These are phyloP conservation scores for Spinibarbus caldwelli DNA, from an alignment of 2,797 vertebrate species.

Conservation along the genomic window DNA sequence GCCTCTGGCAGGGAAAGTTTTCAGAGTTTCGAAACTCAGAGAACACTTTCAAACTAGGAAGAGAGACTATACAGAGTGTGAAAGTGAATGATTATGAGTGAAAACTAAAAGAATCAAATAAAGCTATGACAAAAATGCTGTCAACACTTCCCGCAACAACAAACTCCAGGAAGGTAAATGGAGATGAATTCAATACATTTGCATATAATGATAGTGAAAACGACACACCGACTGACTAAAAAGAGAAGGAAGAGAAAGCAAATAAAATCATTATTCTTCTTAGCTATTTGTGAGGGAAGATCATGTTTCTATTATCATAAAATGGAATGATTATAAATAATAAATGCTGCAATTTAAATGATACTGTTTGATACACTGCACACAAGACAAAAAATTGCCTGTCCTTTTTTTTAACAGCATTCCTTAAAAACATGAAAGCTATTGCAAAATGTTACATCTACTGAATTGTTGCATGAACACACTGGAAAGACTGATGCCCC, in stretches of 20 bases:
- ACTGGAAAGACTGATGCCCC: slow-evolving; percentile 43
- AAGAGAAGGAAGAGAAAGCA: slow-evolving; percentile 4
- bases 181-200: neutral
- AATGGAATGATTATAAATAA: slow-evolving; percentile 44
- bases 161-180: neutral
- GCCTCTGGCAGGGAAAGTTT: slow-evolving; percentile 53
- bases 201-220: slow-evolving; percentile 26
- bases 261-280: slow-evolving; percentile 34
- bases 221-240: slow-evolving; percentile 5
- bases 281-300: slow-evolving; percentile 41
- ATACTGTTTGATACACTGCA: neutral
- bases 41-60: slow-evolving; percentile 41
- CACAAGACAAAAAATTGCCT: slow-evolving; percentile 17
- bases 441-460: slow-evolving; percentile 40
- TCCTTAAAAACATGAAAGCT: slow-evolving; percentile 36
- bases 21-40: slow-evolving; percentile 29
- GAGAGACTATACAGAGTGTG: slow-evolving; percentile 10
- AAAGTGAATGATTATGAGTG: slow-evolving; percentile 17
- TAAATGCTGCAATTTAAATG: slow-evolving; percentile 39
- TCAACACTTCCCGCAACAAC: slow-evolving; percentile 18
- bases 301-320: slow-evolving; percentile 29
- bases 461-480: slow-evolving; percentile 73
- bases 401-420: slow-evolving; percentile 37
- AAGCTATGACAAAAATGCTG: slow-evolving; percentile 18
- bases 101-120: slow-evolving; percentile 22